Evolutionary conservation across 2,113 vertebrate species (phyloP).

Genomic region (Syrrhaptes paradoxus): DNA sequence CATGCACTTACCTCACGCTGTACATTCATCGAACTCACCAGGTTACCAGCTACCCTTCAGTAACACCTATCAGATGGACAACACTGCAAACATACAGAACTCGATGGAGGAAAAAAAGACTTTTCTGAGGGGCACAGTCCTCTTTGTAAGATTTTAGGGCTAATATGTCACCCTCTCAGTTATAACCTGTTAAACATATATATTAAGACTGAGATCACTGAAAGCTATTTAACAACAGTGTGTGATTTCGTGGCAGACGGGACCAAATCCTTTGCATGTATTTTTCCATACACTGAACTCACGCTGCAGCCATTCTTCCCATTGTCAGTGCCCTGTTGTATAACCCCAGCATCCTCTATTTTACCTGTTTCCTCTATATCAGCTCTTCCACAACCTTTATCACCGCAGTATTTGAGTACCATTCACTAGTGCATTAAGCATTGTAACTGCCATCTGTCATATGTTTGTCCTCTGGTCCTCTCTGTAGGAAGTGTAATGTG

Average conservation of each 20-base stretch:
- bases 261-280: background rate
- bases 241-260: background rate
- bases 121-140: background rate
- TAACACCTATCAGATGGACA: background rate
- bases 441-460: background rate
- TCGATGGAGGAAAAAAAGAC: background rate
- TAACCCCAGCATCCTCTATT: background rate
- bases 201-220: background rate
- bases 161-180: background rate
- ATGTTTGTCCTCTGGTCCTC: background rate
- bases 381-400: background rate
- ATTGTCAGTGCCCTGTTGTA: background rate
- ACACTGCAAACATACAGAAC: background rate
- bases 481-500: background rate
- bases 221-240: background rate
- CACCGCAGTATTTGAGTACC: background rate
- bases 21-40: background rate
- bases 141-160: background rate
- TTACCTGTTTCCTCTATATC: background rate
- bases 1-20: background rate
- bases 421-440: conserved; percentile 12
- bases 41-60: background rate
- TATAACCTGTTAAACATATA: background rate
- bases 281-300: background rate
- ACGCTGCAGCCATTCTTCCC: background rate